Percentiles rank a stretch among this genome's conserved stretches.
phyloP scores from a whole-genome alignment of 2,888 invertebrate genomes.

The Drosophila setosimentum region DNA sequence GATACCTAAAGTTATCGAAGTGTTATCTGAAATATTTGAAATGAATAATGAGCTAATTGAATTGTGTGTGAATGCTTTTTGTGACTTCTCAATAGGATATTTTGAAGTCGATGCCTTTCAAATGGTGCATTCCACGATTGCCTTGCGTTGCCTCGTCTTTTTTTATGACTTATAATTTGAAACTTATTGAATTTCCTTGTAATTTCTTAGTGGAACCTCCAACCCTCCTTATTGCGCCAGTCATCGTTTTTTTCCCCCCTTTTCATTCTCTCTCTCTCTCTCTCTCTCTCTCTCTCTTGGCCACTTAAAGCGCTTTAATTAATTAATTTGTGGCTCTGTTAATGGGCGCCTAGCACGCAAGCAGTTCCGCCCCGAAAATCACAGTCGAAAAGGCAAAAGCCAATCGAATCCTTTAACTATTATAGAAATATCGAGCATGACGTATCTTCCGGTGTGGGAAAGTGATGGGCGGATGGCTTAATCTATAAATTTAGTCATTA shows the following conservation, averaged over 20 bases:
- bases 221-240: background rate
- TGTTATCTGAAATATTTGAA: background rate
- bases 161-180: conserved; percentile 40
- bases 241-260: conserved; percentile 2
- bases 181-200: conserved; percentile 43
- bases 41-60: background rate
- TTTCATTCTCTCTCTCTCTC: too few relatives aligned
- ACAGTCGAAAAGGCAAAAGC: conserved; percentile 41
- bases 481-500: conserved; percentile 56
- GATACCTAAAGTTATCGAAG: background rate
- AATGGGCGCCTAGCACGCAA: conserved; percentile 67
- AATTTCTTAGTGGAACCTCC: conserved; percentile 45
- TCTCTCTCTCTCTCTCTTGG: conserved; percentile 1
- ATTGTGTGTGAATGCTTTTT: background rate
- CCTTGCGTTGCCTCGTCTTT: background rate
- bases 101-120: background rate
- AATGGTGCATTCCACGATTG: background rate
- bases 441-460: conserved; percentile 3
- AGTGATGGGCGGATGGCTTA: background rate
- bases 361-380: conserved; percentile 42
- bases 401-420: conserved; percentile 58
- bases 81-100: background rate
- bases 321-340: conserved; percentile 74
- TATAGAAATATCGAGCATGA: conserved; percentile 31
- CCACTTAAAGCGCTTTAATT: conserved; percentile 72